Base-by-base conservation (phyloP, 1,140 invertebrate genomes). In the Coelopa frigida region DNA sequence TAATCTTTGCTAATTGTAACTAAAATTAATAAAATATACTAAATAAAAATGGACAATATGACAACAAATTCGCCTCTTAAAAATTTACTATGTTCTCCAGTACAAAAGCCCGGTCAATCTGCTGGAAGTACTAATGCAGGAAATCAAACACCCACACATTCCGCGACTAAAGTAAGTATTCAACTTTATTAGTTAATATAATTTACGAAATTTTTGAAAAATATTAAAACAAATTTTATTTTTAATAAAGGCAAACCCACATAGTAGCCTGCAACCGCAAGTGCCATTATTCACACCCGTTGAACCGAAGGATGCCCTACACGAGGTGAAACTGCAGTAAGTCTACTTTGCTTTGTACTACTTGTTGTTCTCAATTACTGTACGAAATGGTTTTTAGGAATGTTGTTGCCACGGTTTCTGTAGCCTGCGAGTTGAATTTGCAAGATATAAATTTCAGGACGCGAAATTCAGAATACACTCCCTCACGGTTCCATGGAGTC, bases 401-500 rank as follows among this genome's bases (percentile, higher is more conserved):
- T 66, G 90, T 97, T 65, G 94, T 98, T 0, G 90, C 93, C 20
- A 98, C 94, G 32, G 91, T 98, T 1, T 93, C 90, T 64, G 73
- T 98, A 36, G 84, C 83, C 20, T 92, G 88, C 65, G 84, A 86
- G 70, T 71, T 98, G 43, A 84, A 93, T 68, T 72, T 96, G 17
- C 82, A 86, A 61, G 84, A 87, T 50, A 98, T 99, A 50, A 97
- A 97, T 52, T 84, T 93, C 22, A 84, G 94, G 55, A 97, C 96
- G 7, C 79, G 97, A 62, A 99, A 98, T 77, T 96, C 96, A 0
- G 97, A 99, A 72, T 99, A 98, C 58, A 99, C 98, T 73, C 97
- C 96, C 22, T 86, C 90, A 40, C 82, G 96, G 61, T 99, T 99
- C 77, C 91, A 94, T 65, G 97, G 96, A 26, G 84, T 99, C 4